phyloP scores from a whole-genome alignment of 2,888 invertebrate genomes.

The Silvanus unidentatus region DNA sequence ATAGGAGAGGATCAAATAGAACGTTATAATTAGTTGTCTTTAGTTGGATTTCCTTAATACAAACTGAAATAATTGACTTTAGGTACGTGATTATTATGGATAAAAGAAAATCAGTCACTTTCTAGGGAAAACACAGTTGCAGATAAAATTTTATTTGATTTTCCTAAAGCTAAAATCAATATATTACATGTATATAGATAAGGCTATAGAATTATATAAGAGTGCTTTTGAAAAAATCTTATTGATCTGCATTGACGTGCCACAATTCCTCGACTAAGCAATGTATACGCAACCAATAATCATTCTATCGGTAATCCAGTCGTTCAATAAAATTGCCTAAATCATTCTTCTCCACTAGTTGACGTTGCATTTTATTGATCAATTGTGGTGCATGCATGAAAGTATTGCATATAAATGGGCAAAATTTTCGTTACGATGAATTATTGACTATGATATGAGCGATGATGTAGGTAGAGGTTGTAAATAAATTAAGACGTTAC shows the following conservation, averaged over 20 bases:
- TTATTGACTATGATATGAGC: constrained; percentile 36
- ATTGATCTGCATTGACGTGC: constrained; percentile 15
- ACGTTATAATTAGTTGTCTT: too few relatives aligned
- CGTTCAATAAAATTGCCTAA: constrained; percentile 28
- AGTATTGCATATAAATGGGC: constrained; percentile 31
- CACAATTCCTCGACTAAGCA: constrained; percentile 18
- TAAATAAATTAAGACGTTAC: constrained; percentile 41
- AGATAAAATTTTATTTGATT: too few relatives aligned
- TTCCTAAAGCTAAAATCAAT: too few relatives aligned
- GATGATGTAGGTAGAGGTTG: constrained; percentile 37
- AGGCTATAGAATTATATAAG: not conserved
- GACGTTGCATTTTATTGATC: constrained; percentile 15
- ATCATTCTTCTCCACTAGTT: constrained; percentile 7
- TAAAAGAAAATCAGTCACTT: too few relatives aligned
- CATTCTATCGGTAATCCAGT: constrained; percentile 40
- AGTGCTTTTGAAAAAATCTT: constrained; percentile 11
- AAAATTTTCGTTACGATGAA: constrained; percentile 34
- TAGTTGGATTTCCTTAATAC: too few relatives aligned
- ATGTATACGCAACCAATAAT: constrained; percentile 41
- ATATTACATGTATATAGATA: not conserved
- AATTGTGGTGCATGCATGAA: constrained; percentile 25
- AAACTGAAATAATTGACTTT: too few relatives aligned
- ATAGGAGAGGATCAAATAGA: too few relatives aligned
- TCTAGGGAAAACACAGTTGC: too few relatives aligned
- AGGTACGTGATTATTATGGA: too few relatives aligned